Percentiles rank a stretch among this genome's conserved stretches.
Evolutionary conservation across 2,113 vertebrate genomes (phyloP).

Genomic region (Azemiops feae): DNA sequence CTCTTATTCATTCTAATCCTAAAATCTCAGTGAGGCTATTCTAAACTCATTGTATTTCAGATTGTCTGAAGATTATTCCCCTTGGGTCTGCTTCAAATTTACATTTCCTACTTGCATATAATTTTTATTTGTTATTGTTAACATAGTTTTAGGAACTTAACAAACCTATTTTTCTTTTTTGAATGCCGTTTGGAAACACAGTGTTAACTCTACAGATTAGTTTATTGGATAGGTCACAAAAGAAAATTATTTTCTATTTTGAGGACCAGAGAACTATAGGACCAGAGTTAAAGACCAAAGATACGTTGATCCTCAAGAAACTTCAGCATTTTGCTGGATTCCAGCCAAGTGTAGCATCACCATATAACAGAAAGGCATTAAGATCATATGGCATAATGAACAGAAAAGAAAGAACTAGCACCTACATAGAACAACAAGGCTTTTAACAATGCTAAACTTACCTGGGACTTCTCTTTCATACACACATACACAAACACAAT

Average conservation of each 20-base stretch:
- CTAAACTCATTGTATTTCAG: not conserved
- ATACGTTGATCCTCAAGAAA: not conserved
- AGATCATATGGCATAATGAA: not conserved
- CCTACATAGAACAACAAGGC: not conserved
- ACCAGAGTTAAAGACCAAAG: not conserved
- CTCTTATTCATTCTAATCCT: not conserved
- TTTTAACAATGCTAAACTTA: not conserved
- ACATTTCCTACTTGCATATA: not conserved
- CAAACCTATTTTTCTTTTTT: not conserved
- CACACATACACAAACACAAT: not conserved
- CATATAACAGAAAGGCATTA: not conserved
- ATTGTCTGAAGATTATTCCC: not conserved
- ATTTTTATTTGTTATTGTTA: slow-evolving; percentile 13
- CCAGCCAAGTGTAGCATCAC: not conserved
- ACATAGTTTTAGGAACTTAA: slow-evolving; percentile 1
- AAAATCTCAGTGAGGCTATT: not conserved
- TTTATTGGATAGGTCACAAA: slow-evolving; percentile 32
- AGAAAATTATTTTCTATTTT: slow-evolving; percentile 16
- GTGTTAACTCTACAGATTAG: not conserved
- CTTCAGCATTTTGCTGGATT: not conserved
- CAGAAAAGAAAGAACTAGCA: not conserved
- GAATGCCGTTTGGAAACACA: slow-evolving; percentile 18
- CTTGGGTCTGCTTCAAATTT: slow-evolving; percentile 11
- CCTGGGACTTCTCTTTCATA: not conserved
- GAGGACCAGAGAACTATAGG: not conserved